phyloP scores from a whole-genome alignment of 2,888 invertebrate species.

The Brachylomia viminalis region DNA sequence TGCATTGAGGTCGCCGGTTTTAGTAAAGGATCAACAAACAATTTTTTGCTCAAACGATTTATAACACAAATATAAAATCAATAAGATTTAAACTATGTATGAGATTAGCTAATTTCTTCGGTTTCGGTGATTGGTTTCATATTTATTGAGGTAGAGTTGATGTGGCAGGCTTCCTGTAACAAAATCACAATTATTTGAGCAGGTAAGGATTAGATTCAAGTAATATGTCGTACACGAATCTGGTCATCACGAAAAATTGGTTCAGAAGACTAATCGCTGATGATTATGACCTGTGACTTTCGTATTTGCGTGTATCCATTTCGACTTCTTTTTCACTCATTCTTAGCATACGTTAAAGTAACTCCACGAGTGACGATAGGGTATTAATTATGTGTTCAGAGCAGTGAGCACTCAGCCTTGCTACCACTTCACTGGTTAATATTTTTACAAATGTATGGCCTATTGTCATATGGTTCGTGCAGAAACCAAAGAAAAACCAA shows the following conservation, averaged over 20 bases:
- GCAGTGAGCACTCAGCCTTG: background rate
- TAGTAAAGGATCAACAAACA: background rate
- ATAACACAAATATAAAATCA: slow-evolving; percentile 50
- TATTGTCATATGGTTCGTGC: background rate
- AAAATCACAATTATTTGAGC: slow-evolving; percentile 19
- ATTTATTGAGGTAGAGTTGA: slow-evolving; percentile 77
- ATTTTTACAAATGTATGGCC: background rate
- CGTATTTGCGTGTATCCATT: background rate
- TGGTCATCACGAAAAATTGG: background rate
- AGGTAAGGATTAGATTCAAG: background rate
- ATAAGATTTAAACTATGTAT: slow-evolving; percentile 4
- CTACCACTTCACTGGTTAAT: background rate
- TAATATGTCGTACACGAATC: background rate
- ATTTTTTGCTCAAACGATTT: slow-evolving; percentile 45
- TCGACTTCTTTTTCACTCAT: background rate
- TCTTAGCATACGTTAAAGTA: background rate
- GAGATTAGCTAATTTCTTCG: slow-evolving; percentile 78
- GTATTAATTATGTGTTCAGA: background rate
- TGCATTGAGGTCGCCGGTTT: background rate
- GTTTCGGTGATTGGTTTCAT: slow-evolving; percentile 83
- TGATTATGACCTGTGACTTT: background rate
- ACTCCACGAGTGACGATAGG: background rate
- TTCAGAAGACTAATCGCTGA: background rate
- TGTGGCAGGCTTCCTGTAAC: slow-evolving; percentile 77
- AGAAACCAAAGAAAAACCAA: background rate